Conservation (phyloP, 2,888 invertebrate species). For the Morpho achilles region DNA sequence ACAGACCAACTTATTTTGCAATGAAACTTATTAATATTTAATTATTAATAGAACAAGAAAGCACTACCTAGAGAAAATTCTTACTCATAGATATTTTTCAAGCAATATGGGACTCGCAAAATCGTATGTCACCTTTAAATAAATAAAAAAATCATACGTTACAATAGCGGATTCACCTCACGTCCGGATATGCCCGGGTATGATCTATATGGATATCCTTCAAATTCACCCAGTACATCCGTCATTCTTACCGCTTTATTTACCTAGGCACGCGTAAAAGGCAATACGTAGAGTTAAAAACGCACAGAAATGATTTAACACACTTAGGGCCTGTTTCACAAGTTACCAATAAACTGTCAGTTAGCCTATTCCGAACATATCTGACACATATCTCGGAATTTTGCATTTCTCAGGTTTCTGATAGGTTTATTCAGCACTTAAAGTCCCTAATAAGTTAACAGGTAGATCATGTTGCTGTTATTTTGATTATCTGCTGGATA, state of each 20-base stretch:
- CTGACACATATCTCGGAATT: too few species aligned
- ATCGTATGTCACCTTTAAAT: conserved; percentile 18
- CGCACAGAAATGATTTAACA: conserved; percentile 29
- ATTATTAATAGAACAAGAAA: not conserved
- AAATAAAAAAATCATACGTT: conserved; percentile 31
- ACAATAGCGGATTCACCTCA: conserved; percentile 32
- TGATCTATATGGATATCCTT: conserved; percentile 48
- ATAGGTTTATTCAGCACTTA: too few species aligned
- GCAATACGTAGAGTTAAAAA: conserved; percentile 44
- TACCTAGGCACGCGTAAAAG: conserved; percentile 67
- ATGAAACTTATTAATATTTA: too few species aligned
- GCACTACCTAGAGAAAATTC: not conserved
- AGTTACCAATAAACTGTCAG: too few species aligned
- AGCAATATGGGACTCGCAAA: conserved; percentile 1
- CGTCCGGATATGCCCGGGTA: conserved; percentile 30
- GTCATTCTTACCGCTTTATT: conserved; percentile 69
- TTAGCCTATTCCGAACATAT: too few species aligned
- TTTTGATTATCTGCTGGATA: too few species aligned
- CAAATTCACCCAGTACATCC: conserved; percentile 54
- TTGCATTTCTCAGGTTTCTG: too few species aligned
- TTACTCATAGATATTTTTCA: conserved; percentile 2
- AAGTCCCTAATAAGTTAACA: too few species aligned
- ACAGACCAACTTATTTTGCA: too few species aligned
- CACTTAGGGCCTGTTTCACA: too few species aligned
- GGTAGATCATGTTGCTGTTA: too few species aligned